Evolutionary conservation across 2,888 invertebrate species (phyloP), one percentile per base, ranked within the genome.

Genomic region (Sinotaia quadrata): DNA sequence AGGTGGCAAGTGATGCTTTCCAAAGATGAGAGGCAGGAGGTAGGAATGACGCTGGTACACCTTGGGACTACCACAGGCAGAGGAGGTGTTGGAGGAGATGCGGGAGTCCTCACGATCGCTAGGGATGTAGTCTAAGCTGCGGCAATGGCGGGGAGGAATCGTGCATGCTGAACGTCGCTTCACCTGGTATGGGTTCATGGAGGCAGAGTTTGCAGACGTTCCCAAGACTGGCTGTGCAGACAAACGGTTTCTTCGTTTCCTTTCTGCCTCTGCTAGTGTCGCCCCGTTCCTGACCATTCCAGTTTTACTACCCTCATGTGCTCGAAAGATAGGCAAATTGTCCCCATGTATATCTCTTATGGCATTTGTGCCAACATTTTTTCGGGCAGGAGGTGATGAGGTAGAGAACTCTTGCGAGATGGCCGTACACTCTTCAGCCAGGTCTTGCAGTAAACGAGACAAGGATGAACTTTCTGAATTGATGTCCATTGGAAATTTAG

Each of bases 111-210:
- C 87, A 15, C 80, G 61, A 69, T 87, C 87, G 71, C 86, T 85
- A 29, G 86, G 85, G 34, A 87, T 85, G 72, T 86, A 84, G 73
- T 87, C 87, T 73, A 87, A 71, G 69, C 86, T 86, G 51, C 85
- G 81, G 68, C 86, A 84, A 66, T 82, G 82, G 5, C 86, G 76
- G 4, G 83, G 82, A 2, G 86, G 85, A 47, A 81, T 75, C 21
- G 79, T 77, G 61, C 79, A 75, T 10, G 79, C 74, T 47, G 78
- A 80, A 3, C 84, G 77, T 7, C 86, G 74, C 69, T 86, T 85
- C 2, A 86, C 79, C 62, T 87, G 85, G 71, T 56, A 65, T 3
- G 80, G 81, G 56, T 82, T 79, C 44, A 70, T 65, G 8, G 67
- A 69, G 31, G 49, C 59, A n/a, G 73, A 68, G 31, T 70, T 57